phyloP scores from a whole-genome alignment of 2,797 vertebrate genomes.

The Malacoctenus gilli region DNA sequence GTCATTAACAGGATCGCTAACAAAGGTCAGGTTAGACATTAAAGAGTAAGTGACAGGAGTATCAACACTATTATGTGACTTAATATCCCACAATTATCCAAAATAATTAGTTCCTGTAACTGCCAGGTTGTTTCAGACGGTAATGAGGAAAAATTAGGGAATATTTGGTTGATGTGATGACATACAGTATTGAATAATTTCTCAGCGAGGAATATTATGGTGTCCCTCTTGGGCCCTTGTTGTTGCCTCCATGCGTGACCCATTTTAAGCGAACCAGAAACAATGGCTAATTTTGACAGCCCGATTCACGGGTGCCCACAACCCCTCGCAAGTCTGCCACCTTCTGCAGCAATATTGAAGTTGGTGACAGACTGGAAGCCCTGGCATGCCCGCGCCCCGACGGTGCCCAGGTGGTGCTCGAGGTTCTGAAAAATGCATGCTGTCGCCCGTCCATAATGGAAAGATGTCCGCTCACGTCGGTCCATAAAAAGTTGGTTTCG shows the following conservation, averaged over 20 bases:
- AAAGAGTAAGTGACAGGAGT: constrained; percentile 63
- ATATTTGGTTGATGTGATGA: constrained; percentile 59
- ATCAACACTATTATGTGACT: constrained; percentile 62
- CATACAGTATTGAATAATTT: constrained; percentile 61
- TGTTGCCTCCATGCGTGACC: constrained; percentile 60
- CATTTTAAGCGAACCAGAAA: constrained; percentile 63
- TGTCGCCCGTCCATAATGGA: constrained; percentile 52
- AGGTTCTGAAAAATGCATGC: constrained; percentile 49
- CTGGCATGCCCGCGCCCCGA: constrained; percentile 61
- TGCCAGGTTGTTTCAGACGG: constrained; percentile 49
- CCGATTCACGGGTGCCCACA: constrained; percentile 62
- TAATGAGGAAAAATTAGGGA: constrained; percentile 54
- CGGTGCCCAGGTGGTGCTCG: constrained; percentile 68
- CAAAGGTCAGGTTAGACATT: constrained; percentile 66
- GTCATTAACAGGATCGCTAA: constrained; percentile 58
- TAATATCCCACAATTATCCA: constrained; percentile 56
- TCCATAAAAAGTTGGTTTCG: constrained; percentile 42
- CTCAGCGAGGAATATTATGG: constrained; percentile 28
- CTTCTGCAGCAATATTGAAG: constrained; percentile 63
- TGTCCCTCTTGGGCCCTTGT: constrained; percentile 64
- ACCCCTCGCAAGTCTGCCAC: constrained; percentile 69
- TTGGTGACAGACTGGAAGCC: constrained; percentile 65
- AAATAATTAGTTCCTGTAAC: constrained; percentile 64
- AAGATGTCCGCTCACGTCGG: constrained; percentile 13
- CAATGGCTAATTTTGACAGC: constrained; percentile 75